Conservation (phyloP, 2,113 vertebrate species). For the Xiphophorus couchianus region DNA sequence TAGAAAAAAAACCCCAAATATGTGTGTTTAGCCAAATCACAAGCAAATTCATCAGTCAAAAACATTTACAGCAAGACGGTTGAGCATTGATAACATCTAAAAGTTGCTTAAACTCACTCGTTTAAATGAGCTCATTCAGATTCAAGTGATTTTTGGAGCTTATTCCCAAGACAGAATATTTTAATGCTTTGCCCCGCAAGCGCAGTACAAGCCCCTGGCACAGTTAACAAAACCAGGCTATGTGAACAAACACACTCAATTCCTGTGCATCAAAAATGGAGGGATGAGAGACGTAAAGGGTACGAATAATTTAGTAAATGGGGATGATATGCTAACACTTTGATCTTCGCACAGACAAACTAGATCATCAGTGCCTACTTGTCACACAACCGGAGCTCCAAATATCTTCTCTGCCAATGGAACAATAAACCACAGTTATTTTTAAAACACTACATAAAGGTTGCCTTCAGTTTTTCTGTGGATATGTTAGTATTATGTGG, state of each 20-base stretch:
- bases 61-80: too few relatives aligned
- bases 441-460: neutral
- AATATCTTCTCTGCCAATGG: constrained; percentile 1
- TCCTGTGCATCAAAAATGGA: neutral
- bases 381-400: neutral
- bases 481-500: constrained; percentile 25
- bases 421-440: neutral
- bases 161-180: neutral
- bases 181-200: neutral
- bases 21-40: neutral
- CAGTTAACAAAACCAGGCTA: neutral
- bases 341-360: neutral
- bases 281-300: neutral
- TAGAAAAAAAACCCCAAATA: neutral
- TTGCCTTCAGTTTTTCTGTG: constrained; percentile 1
- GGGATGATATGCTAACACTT: neutral
- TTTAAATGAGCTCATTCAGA: neutral
- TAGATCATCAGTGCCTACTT: neutral
- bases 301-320: neutral
- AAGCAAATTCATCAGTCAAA: neutral
- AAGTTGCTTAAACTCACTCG: neutral
- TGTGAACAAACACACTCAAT: neutral
- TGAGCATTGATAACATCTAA: neutral
- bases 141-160: neutral
- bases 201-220: neutral